These are phyloP conservation scores for Drosophila infuscata DNA, from an alignment of 2,888 invertebrate species.

Conservation along the genomic window DNA sequence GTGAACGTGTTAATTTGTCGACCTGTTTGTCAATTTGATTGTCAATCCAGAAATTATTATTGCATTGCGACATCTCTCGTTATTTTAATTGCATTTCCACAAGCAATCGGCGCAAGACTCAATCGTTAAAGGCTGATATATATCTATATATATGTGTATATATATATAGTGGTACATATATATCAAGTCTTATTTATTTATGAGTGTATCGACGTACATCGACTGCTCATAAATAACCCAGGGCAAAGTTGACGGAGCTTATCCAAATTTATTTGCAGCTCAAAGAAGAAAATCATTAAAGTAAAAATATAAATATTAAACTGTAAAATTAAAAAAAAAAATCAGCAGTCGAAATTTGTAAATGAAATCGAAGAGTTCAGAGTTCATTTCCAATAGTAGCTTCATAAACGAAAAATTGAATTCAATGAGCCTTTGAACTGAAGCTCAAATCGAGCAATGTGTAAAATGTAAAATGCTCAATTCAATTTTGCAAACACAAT, in stretches of 20 bases:
- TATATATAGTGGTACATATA: neutral
- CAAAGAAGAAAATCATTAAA: neutral
- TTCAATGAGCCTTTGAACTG: neutral
- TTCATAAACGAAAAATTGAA: neutral
- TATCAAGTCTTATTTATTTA: slow-evolving; percentile 31
- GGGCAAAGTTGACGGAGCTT: slow-evolving; percentile 7
- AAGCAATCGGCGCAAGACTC: slow-evolving; percentile 7
- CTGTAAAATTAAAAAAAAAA: slow-evolving; percentile 16
- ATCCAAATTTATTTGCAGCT: slow-evolving; percentile 29
- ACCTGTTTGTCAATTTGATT: slow-evolving; percentile 44
- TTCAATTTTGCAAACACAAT: slow-evolving; percentile 4
- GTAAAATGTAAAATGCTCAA: slow-evolving; percentile 1
- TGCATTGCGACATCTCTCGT: slow-evolving; percentile 38
- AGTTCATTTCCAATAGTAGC: slow-evolving; percentile 1
- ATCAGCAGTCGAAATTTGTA: neutral
- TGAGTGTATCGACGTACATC: slow-evolving; percentile 14
- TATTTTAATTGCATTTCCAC: slow-evolving; percentile 67
- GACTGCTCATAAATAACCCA: slow-evolving; percentile 32
- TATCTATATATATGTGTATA: neutral
- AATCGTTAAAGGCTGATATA: slow-evolving; percentile 23
- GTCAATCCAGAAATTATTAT: slow-evolving; percentile 62
- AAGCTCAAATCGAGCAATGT: neutral
- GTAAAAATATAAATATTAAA: slow-evolving; percentile 19
- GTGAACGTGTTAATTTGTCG: slow-evolving; percentile 57
- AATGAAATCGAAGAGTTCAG: slow-evolving; percentile 6